These are phyloP conservation scores for Danaus melanippus DNA, from an alignment of 1,140 invertebrate species.

Conservation along the genomic window DNA sequence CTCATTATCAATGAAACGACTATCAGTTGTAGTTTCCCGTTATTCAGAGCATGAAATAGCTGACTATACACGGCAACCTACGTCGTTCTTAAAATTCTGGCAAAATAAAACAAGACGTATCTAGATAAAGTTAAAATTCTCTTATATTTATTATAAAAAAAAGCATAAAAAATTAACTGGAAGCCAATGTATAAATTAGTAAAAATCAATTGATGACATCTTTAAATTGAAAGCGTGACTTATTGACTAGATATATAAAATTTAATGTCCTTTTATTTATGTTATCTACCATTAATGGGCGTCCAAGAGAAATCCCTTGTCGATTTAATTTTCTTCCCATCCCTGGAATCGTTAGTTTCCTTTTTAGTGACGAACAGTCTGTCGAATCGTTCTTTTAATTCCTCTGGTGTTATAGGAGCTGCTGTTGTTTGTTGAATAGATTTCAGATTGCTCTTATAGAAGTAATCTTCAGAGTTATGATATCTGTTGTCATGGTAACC, in stretches of 20 bases:
- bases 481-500: constrained; percentile 41
- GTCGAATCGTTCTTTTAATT: constrained; percentile 61
- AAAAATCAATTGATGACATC: no score
- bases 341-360: constrained; percentile 34
- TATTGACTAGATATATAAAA: constrained; percentile 9
- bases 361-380: constrained; percentile 63
- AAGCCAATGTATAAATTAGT: no score
- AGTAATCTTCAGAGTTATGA: constrained; percentile 41
- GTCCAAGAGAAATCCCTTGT: constrained; percentile 74
- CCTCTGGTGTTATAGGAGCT: constrained; percentile 58
- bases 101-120: not conserved
- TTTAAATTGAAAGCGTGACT: not conserved
- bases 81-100: not conserved
- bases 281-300: constrained; percentile 43
- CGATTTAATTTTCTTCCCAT: constrained; percentile 45
- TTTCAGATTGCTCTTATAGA: constrained; percentile 43
- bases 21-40: constrained; percentile 22
- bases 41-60: constrained; percentile 42
- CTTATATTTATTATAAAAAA: no score
- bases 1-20: constrained; percentile 20
- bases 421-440: constrained; percentile 40
- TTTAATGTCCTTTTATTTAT: constrained; percentile 1
- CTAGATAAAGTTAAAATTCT: not conserved
- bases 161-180: no score
- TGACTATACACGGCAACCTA: not conserved